Base-by-base conservation (phyloP, 2,888 invertebrate genomes). In the Lathronympha strigana region DNA sequence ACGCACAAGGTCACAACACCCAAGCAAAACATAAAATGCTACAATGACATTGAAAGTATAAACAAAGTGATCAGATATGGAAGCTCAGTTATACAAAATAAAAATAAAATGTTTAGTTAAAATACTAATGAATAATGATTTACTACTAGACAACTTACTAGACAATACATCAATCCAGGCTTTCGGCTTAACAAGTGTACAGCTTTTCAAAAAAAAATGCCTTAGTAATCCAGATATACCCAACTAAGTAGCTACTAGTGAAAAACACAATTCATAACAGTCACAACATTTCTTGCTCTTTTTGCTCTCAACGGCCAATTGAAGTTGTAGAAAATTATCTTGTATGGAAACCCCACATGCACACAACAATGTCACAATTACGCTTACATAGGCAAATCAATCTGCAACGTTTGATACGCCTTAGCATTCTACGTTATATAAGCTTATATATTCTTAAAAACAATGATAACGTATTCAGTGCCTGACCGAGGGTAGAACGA, bases 51-150 rank as follows among this genome's bases (percentile, higher is more conserved):
- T 57, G 45, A 57, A 45, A 45, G 19, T 31, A 31, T 33, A 19
- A 21, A 53, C 21, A 33, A 21, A 57, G 43, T 31, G 55, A 57
- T 57, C 51, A 55, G 28, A 43, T 55, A 55, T 43, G 55, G 28
- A 17, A 43, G 28, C 40, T 55, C 38, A 8, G 19, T 43, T 43
- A 57, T 31, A 40, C 36, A 36, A 53, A 33, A 51, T 33, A 19
- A 51, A 8, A 33, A 19, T 21, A 21, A 36, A 21, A 36, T 8
- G 6, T 31, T 13, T 5, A 13, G 4, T 13, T 51, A n/a, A n/a
- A n/a, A 51, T 33, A 28, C 8, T 13, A 1, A 36, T 13, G 3
- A 13, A 4, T 15, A 15, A 38, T 38, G 2, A 38, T 38, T 38
- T 4, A n/a, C 3, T 2, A n/a, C 0, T 5, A n/a, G 15, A 3